Base-by-base conservation (phyloP, 2,888 invertebrate species). In the Listrodromus nycthemerus region DNA sequence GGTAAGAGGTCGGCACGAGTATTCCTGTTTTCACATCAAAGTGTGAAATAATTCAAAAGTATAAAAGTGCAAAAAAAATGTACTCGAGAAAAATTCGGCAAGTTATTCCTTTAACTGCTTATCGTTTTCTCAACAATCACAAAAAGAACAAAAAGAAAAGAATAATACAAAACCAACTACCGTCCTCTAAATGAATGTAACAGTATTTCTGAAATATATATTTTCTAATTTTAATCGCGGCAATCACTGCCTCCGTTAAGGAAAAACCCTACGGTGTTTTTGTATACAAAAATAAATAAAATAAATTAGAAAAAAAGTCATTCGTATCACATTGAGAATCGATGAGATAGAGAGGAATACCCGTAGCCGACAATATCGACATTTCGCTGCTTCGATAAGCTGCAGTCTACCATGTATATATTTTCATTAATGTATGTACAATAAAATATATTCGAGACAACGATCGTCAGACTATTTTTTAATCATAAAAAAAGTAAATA, bases 381-480 rank as follows among this genome's bases (percentile, higher is more conserved):
- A 91, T 89, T 92, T 91, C 80, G 90, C 92, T 91, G 92, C 92
- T 92, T 92, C 90, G 90, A 92, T 87, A 90, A 93, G 90, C 91
- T 91, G 91, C 92, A 92, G 92, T 92, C 91, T 93, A 92, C 92
- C 92, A 92, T 93, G 92, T 93, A 92, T 92, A 93, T 93, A 93
- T 93, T 93, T 93, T 93, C 92, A 92, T 92, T 91, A 93, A 92
- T 92, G 91, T 92, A 91, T 93, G 92, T 93, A 92, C 90, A 92
- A 92, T 93, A 92, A 92, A 91, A 90, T 84, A 85, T 84, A 83
- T 85, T 86, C 84, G 78, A 84, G 79, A 86, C 82, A 84, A 85
- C 80, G 71, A 80, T 73, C 74, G 79, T 77, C 41, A 21, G 16
- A 48, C 48, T 45, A 48, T 58, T 33, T n/a, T n/a, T 55, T 55